phyloP scores from a whole-genome alignment of 2,888 invertebrate genomes.

The Synergus laeviventris region DNA sequence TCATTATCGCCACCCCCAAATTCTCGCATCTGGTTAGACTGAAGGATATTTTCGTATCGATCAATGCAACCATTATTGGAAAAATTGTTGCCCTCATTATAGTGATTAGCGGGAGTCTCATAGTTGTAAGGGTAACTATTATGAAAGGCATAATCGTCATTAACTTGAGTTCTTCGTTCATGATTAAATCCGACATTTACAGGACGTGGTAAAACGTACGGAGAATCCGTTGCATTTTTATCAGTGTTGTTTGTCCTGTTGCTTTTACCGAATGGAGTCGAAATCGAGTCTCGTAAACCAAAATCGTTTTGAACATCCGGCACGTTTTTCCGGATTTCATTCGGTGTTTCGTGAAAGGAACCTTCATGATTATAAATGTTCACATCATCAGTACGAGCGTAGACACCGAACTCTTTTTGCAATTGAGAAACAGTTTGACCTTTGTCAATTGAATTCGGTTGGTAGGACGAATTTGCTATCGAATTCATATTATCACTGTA shows the following conservation, averaged over 20 bases:
- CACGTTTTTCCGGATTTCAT: constrained; percentile 56
- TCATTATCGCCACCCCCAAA: constrained; percentile 64
- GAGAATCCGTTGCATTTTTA: constrained; percentile 56
- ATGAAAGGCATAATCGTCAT: constrained; percentile 58
- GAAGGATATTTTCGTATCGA: constrained; percentile 60
- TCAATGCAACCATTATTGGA: constrained; percentile 67
- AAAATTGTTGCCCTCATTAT: constrained; percentile 60
- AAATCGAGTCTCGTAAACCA: constrained; percentile 55
- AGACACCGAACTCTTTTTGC: constrained; percentile 64
- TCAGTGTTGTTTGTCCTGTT: constrained; percentile 54
- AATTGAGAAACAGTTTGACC: constrained; percentile 61
- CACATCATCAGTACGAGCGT: constrained; percentile 53
- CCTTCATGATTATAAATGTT: constrained; percentile 58
- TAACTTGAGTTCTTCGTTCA: constrained; percentile 53
- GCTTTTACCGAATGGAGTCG: constrained; percentile 58
- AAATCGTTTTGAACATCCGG: constrained; percentile 62
- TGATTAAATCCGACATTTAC: constrained; percentile 58
- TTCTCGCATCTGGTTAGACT: constrained; percentile 57
- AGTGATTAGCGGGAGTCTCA: constrained; percentile 71
- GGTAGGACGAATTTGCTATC: constrained; percentile 52
- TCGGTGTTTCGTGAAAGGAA: constrained; percentile 54
- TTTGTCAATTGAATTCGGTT: constrained; percentile 52
- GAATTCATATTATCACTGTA: constrained; percentile 57
- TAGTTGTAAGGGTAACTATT: constrained; percentile 62
- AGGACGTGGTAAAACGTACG: constrained; percentile 64